Evolutionary conservation across 2,888 invertebrate species (phyloP), one percentile per base, ranked within the genome.

Genomic region (Laspeyria flexula): DNA sequence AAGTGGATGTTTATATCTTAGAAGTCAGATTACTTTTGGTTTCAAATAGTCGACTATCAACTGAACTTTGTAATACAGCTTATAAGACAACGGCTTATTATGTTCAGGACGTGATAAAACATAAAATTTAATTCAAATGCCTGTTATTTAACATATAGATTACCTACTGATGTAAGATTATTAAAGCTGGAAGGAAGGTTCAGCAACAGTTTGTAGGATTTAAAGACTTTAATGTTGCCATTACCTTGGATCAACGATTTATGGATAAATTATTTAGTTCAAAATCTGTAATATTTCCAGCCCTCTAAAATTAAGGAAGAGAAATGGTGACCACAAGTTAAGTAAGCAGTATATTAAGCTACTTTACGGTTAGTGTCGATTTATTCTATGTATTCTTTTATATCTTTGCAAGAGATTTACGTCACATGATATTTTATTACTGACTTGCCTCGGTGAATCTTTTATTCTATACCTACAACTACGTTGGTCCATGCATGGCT

Each of bases 111-210:
- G 33, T 13, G 31, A 41, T 42, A 39, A 49, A 49, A 40, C 23
- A 41, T 51, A 55, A 47, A 60, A 52, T 50, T 49, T 49, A 44
- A 55, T 55, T 50, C 43, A 50, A 48, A 52, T 46, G 43, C 35
- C 40, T 37, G 47, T 44, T 54, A 55, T 15, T 65, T 59, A 49
- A 45, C 61, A 61, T 65, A 56, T 54, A 65, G 31, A 65, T 61
- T 56, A 43, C 47, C 42, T 46, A 40, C 41, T 55, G 55, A 46
- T 49, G 51, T 45, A 44, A 52, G 43, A 48, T 55, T 61, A 65
- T 61, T 61, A 54, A 51, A 59, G 31, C 40, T 51, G 10, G 15
- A 10, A 39, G 47, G 31, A 15, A 18, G 34, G 38, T 47, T 45
- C 33, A 29, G 43, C 21, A 41, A 55, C 46, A 43, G 47, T 55